Evolutionary conservation across 2,797 vertebrate genomes (phyloP).

Genomic region (Oreochromis grahami): DNA sequence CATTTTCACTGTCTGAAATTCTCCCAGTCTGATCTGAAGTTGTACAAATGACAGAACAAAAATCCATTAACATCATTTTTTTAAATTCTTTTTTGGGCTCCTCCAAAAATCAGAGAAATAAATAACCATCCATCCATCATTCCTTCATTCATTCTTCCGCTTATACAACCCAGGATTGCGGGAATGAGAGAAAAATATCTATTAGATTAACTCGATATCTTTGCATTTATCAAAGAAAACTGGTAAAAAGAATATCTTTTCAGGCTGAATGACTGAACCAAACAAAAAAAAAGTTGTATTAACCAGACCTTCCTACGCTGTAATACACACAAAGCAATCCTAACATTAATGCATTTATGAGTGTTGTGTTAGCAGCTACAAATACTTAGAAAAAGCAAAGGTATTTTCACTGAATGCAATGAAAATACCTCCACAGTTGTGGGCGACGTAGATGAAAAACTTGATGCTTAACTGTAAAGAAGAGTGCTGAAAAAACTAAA

Average conservation of each 20-base stretch:
- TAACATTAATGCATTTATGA: background rate
- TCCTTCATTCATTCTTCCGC: accelerated
- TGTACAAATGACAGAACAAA: background rate
- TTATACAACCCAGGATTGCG: background rate
- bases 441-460: background rate
- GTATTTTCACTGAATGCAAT: background rate
- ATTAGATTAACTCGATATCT: background rate
- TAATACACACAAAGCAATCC: background rate
- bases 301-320: background rate
- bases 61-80: background rate
- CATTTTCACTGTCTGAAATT: background rate
- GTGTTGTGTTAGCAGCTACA: background rate
- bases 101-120: background rate
- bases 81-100: background rate
- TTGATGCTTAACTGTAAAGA: background rate
- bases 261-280: background rate
- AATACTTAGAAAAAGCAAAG: background rate
- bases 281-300: background rate
- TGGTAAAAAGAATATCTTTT: background rate
- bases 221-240: background rate
- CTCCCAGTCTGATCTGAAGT: background rate
- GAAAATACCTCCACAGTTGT: background rate
- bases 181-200: background rate
- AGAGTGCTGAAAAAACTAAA: background rate
- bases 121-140: background rate